Evolutionary conservation across 2,888 invertebrate genomes (phyloP).

Genomic region (Stomorhina lunata): DNA sequence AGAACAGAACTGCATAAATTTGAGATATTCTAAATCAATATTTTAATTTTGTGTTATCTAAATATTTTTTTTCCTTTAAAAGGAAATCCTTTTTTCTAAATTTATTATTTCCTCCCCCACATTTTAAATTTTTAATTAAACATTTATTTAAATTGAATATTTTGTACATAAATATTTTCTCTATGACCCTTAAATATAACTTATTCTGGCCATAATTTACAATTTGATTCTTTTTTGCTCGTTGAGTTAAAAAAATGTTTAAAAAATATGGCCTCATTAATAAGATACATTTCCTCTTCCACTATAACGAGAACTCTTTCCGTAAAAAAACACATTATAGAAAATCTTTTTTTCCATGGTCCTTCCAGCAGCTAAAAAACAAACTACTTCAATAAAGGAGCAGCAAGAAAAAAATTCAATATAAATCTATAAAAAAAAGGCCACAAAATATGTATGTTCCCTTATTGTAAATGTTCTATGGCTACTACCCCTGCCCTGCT

Average conservation of each 20-base stretch:
- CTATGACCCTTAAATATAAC: neutral
- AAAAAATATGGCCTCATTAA: slow-evolving; percentile 58
- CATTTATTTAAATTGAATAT: slow-evolving; percentile 9
- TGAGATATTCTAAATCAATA: too few relatives aligned
- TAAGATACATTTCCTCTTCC: slow-evolving; percentile 35
- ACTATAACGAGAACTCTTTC: slow-evolving; percentile 10
- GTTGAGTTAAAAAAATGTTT: neutral
- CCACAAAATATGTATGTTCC: slow-evolving; percentile 25
- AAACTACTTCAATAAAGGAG: neutral
- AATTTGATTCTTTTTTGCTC: neutral
- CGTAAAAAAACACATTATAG: neutral
- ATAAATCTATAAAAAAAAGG: slow-evolving; percentile 35
- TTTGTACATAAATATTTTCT: neutral
- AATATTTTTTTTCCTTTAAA: too few relatives aligned
- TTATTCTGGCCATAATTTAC: neutral
- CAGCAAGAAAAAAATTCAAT: slow-evolving; percentile 41
- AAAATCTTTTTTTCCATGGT: neutral
- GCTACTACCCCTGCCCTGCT: too few relatives aligned
- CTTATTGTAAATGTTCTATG: too few relatives aligned
- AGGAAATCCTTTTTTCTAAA: too few relatives aligned
- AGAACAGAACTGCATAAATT: too few relatives aligned
- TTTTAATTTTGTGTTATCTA: too few relatives aligned
- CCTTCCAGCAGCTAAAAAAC: neutral
- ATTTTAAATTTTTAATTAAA: neutral
- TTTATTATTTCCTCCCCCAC: neutral